Base-by-base conservation (phyloP, 2,888 invertebrate species). In the Ochropacha duplaris region DNA sequence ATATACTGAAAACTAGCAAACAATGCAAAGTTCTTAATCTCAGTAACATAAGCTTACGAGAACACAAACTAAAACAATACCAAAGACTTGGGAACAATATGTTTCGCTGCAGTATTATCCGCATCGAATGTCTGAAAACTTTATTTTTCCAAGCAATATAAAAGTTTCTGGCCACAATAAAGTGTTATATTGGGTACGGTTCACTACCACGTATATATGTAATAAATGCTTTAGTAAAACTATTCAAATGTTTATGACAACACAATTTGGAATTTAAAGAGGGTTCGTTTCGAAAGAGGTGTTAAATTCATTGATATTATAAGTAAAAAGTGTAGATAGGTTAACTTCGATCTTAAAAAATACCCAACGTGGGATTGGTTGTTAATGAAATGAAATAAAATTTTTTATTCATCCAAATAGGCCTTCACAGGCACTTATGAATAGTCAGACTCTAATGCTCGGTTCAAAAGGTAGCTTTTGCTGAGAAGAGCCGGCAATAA, bases 61-160 rank as follows among this genome's bases (percentile, higher is more conserved):
- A 28, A 14, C 14, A 3, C 16, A 36, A 36, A 54, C 14, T n/a
- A 54, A 22, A 36, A 36, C 39, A 58, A 62, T 50, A 61, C 56
- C 61, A 60, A 66, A 66, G 58, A 61, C 34, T 64, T 64, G 44
- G 50, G 12, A 60, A 69, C 61, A 64, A 64, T 59, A 64, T 61
- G 66, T 62, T 64, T 52, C 22, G 51, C 28, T 28, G 28, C 44
- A 44, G 28, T 16, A 50, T 4, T 22, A 55, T 50, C 39, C 39
- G 39, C 56, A 59, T 64, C 12, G 31, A 31, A 31, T 50, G 54
- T 58, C 56, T 50, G 14, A 60, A 36, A 72, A 71, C 61, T 69
- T 67, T 63, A 63, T 60, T 62, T n/a, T 54, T 49, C 31, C 6
- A n/a, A 44, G 67, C 70, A 72, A 71, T 72, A 72, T 72, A 66